Evolutionary conservation across 1,140 invertebrate species (phyloP).

Genomic region (Halotydeus destructor): DNA sequence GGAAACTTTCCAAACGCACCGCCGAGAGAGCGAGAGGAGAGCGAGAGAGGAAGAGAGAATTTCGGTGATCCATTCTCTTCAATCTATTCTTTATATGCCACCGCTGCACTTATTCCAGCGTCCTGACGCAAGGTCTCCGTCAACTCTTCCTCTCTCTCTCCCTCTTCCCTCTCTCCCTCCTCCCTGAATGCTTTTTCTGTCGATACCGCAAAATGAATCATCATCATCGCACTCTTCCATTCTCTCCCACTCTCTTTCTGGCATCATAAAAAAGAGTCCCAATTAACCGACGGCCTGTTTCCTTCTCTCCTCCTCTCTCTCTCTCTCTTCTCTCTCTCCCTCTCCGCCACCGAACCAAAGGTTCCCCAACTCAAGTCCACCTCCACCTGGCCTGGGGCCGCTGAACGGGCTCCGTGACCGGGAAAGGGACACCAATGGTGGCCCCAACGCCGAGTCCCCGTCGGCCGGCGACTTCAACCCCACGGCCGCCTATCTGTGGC

Average conservation of each 20-base stretch:
- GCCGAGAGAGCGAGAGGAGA: no score
- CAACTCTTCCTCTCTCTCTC: not conserved
- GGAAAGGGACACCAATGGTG: not conserved
- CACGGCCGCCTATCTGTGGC: conserved; percentile 14
- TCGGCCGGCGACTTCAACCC: conserved; percentile 10
- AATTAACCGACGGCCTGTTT: no score
- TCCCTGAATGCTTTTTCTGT: no score
- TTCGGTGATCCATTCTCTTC: no score
- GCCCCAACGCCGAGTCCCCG: not conserved
- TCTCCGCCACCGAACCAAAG: not conserved
- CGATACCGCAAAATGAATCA: no score
- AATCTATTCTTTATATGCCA: no score
- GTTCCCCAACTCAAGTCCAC: conserved; percentile 6
- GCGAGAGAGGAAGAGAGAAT: no score
- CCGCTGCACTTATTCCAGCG: no score
- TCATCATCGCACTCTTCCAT: no score
- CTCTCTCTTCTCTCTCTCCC: not conserved
- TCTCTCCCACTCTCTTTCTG: no score
- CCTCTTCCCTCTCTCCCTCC: not conserved
- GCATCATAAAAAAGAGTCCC: no score
- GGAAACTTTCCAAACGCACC: not conserved
- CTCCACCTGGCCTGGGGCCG: conserved; percentile 3
- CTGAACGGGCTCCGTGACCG: conserved; percentile 1
- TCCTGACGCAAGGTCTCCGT: no score
- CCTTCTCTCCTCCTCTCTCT: not conserved